These are phyloP conservation scores for Passer montanus DNA, from an alignment of 2,113 vertebrate species.

Conservation along the genomic window DNA sequence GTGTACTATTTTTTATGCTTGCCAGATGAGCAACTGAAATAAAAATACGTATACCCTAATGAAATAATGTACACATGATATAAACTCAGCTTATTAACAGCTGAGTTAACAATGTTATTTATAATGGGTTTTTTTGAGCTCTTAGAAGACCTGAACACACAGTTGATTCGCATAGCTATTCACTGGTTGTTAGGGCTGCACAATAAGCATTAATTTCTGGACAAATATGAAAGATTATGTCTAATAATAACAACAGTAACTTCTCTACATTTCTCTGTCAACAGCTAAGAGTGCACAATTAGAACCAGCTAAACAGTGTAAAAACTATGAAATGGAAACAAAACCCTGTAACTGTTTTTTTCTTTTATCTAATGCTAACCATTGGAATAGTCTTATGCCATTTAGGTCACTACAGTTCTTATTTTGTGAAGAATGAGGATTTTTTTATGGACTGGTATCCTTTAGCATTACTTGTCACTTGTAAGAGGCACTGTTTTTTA, in stretches of 20 bases:
- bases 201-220: background rate
- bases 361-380: background rate
- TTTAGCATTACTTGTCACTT: background rate
- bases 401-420: background rate
- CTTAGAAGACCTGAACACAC: background rate
- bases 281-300: background rate
- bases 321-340: background rate
- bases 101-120: background rate
- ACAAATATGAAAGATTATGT: background rate
- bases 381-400: background rate
- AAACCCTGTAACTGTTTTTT: background rate
- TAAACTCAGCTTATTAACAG: background rate
- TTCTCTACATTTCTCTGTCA: background rate
- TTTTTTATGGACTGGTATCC: background rate
- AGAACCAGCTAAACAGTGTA: background rate
- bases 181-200: background rate
- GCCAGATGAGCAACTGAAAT: background rate
- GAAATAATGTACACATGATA: background rate
- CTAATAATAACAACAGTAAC: background rate
- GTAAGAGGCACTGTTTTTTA: background rate
- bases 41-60: background rate
- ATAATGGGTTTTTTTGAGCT: background rate
- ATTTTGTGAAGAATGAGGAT: background rate
- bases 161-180: background rate
- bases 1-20: background rate